Evolutionary conservation across 2,888 invertebrate genomes (phyloP), one percentile per base, ranked within the genome.

Genomic region (Leptopilina syphax): DNA sequence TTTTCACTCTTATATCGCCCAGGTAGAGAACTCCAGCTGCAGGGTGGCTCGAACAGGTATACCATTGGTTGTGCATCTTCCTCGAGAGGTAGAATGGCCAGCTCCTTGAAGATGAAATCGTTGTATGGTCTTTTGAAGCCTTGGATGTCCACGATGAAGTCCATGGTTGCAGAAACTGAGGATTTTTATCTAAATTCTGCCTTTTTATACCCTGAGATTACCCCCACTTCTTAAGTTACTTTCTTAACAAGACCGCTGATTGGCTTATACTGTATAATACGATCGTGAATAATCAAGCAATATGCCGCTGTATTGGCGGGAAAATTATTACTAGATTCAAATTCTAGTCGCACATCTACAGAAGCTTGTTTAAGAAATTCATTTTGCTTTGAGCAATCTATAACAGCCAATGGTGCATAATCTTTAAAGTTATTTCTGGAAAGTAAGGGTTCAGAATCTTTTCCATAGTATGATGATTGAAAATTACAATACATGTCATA

Each of bases 71-170:
- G 10, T 2, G 78, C 65, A 41, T 80, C 68, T 13, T 67, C 76
- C 34, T 80, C 68, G 41, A 79, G 63, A 8, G 77, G 34, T 18
- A 77, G 24, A 7, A 79, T 18, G 2, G 78, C 81, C n/a, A 82
- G 8, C 70, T 81, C 82, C 44, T 83, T 82, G 44, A 77, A 63
- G 4, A 83, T 50, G 44, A 83, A 82, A 10, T 79, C 73, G 50
- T 82, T 78, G 44, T 50, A 8, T 12, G 78, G 63, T 12, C n/a
- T 34, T 54, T 80, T 66, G 77, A 82, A 80, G 57, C 79, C 80
- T 66, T 82, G 80, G 13, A 81, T 57, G 44, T 83, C 81, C 3
- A 80, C 60, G n/a, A 80, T 77, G 76, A 77, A 76, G 27, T 79
- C 76, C 79, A 80, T 79, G 24, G 13, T 80, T 41, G 44, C 9